Evolutionary conservation across 2,113 vertebrate genomes (phyloP).

Genomic region (Agapornis roseicollis): DNA sequence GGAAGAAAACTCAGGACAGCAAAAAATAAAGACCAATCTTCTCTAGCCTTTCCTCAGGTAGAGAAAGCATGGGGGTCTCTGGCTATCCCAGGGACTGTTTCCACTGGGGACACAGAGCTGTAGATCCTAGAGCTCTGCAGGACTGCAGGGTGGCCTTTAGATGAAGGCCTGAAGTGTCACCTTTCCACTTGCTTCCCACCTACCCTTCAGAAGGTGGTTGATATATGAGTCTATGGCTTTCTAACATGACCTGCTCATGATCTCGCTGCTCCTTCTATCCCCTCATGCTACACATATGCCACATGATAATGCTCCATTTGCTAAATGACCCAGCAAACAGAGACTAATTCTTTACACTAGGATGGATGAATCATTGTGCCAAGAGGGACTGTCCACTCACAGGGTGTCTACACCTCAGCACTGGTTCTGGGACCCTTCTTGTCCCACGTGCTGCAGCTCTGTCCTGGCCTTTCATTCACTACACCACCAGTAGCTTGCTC

Average conservation of each 20-base stretch:
- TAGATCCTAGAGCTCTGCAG: fast-evolving
- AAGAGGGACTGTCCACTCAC: fast-evolving
- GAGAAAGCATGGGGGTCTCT: background rate
- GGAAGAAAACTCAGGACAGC: background rate
- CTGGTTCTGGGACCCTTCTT: background rate
- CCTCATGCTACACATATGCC: fast-evolving
- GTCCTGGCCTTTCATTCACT: background rate
- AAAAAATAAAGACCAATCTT: background rate
- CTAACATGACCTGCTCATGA: background rate
- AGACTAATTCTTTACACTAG: background rate
- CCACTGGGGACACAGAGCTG: fast-evolving
- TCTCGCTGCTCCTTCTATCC: background rate
- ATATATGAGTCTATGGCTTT: background rate
- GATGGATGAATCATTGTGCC: background rate
- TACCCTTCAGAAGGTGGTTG: background rate
- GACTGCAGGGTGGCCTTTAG: background rate
- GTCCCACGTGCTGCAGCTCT: fast-evolving
- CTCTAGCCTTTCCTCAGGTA: background rate
- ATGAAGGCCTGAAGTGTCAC: fast-evolving
- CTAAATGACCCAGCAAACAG: background rate
- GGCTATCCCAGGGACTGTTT: fast-evolving
- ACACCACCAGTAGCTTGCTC: background rate
- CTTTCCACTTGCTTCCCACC: background rate
- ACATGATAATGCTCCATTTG: fast-evolving
- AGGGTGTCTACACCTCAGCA: background rate